phyloP scores from a whole-genome alignment of 2,113 vertebrate genomes.

The Mohoua ochrocephala region DNA sequence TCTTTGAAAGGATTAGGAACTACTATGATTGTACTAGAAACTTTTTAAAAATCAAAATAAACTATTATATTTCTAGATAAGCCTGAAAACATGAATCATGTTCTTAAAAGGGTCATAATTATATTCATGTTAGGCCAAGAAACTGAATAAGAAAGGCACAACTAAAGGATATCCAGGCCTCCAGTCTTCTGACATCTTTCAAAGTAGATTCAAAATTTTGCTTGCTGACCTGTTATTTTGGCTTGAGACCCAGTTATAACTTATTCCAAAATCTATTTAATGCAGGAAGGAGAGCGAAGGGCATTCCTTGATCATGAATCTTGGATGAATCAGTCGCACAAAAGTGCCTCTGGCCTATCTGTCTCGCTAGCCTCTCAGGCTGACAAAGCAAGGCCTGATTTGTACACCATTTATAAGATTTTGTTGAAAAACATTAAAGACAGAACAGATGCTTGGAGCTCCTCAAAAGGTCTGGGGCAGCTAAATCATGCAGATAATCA shows the following conservation, averaged over 20 bases:
- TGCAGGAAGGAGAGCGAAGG: not conserved
- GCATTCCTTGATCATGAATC: not conserved
- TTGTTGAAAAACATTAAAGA: not conserved
- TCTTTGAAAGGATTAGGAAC: not conserved
- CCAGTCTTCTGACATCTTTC: not conserved
- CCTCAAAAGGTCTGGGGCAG: not conserved
- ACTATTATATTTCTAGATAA: not conserved
- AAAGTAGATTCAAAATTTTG: not conserved
- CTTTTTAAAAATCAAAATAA: not conserved
- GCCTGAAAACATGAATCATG: not conserved
- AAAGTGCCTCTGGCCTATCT: not conserved
- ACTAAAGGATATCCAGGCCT: not conserved
- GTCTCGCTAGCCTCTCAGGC: not conserved
- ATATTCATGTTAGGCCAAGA: not conserved
- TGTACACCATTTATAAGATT: not conserved
- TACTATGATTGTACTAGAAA: not conserved
- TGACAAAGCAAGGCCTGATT: not conserved
- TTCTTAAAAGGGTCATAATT: not conserved
- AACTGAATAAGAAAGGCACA: not conserved
- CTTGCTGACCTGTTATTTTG: not conserved
- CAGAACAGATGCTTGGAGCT: not conserved
- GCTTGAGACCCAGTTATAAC: not conserved
- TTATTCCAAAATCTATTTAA: not conserved
- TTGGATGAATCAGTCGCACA: not conserved
- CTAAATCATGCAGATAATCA: not conserved